Conservation (phyloP, 2,888 invertebrate species). For the Euclidia mi region DNA sequence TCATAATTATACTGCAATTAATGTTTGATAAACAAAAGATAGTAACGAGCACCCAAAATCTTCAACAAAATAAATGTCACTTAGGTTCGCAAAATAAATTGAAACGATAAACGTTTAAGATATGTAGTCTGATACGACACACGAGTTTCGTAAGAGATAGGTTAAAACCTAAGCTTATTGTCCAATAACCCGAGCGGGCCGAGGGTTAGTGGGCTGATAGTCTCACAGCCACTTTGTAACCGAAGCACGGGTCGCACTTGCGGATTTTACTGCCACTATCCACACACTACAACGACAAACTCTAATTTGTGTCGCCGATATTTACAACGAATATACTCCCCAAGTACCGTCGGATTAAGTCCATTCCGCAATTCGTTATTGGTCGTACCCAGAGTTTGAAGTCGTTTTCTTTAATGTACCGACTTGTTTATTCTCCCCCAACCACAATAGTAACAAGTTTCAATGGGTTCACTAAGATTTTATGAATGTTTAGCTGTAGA, state of each 20-base stretch:
- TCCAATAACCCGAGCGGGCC: constrained; percentile 31
- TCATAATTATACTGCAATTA: too few species aligned
- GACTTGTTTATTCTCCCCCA: constrained; percentile 39
- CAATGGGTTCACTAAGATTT: constrained; percentile 16
- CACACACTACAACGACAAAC: constrained; percentile 46
- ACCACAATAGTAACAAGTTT: constrained; percentile 17
- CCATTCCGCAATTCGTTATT: constrained; percentile 32
- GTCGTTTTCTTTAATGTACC: constrained; percentile 54
- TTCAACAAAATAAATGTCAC: too few species aligned
- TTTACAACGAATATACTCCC: constrained; percentile 53
- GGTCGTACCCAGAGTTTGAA: constrained; percentile 24
- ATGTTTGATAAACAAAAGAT: too few species aligned
- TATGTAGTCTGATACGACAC: too few species aligned
- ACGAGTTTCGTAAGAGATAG: constrained; percentile 3
- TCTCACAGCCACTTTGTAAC: constrained; percentile 56
- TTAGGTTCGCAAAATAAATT: too few species aligned
- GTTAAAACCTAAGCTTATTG: constrained; percentile 29
- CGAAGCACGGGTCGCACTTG: constrained; percentile 59
- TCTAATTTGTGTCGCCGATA: constrained; percentile 59
- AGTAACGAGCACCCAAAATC: too few species aligned
- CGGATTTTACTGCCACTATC: constrained; percentile 61
- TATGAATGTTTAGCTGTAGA: neutral
- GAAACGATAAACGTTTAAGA: too few species aligned
- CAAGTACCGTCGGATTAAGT: constrained; percentile 39
- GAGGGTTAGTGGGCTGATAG: constrained; percentile 57